Evolutionary conservation across 1,140 invertebrate species (phyloP), one percentile per base, ranked within the genome.

Genomic region (Asbolus verrucosus): DNA sequence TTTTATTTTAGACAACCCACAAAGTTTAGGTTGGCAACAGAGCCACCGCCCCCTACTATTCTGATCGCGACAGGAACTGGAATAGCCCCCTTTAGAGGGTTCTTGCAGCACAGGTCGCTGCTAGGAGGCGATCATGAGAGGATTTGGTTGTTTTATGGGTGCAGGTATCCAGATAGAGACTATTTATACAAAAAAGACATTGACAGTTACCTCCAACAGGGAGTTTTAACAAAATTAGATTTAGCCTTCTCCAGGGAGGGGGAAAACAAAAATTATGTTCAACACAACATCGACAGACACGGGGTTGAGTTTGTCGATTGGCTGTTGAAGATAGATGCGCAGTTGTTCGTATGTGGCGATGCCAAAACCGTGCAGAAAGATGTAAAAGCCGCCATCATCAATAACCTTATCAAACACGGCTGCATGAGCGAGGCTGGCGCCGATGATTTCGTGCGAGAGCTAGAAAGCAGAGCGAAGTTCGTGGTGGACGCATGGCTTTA

Each of bases 31-130:
- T 88, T 84, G 76, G 87, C 79, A 74, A 80, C 75, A 70, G 85
- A 85, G 83, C 75, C 80, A 27, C 9, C 61, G 71, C 82, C 43
- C 75, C 90, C 91, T 31, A 78, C 93, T 27, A 87, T 96, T 69
- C 87, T 96, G 80, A 88, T 96, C 70, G 91, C 90, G 2, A 88
- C 93, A 67, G 94, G 94, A 9, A 94, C 93, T 24, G 94, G 93
- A 8, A 81, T 95, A 15, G 88, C 94, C 5, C 94, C 94, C 1
- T 96, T 94, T 78, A 86, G 87, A 68, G 87, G 88, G 9, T 91
- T 90, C 75, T 74, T 90, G 9, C 80, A 86, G 74, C 86, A 90
- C 78, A 84, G 85, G 66, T 14, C 74, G 1, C 14, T 69, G n/a
- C 74, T 75, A 30, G 43, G 78, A n/a, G 31, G 54, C 18, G 67